Conservation (phyloP, 2,797 vertebrate genomes). For the Pantherophis alleghaniensis region DNA sequence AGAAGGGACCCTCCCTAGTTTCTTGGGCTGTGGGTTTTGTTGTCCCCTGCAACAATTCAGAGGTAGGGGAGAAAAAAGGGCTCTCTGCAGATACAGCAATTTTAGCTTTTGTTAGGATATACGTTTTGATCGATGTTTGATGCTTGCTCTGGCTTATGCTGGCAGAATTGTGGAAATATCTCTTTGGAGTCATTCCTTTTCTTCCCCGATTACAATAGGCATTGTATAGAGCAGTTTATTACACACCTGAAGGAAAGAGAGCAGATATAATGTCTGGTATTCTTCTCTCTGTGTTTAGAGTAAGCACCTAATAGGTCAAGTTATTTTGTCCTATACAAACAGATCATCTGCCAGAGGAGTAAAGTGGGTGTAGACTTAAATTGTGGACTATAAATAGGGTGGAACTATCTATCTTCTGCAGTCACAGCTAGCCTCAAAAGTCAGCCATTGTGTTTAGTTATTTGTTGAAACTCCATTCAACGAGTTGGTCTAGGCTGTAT, state of each 20-base stretch:
- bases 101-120: background rate
- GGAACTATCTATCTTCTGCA: constrained; percentile 3
- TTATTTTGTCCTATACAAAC: background rate
- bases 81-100: background rate
- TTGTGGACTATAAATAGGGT: constrained; percentile 8
- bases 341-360: background rate
- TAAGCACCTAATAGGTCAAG: background rate
- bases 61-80: background rate
- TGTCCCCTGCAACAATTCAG: background rate
- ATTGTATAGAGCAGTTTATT: background rate
- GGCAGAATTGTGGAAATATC: background rate
- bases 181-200: background rate
- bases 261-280: background rate
- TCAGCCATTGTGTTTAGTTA: background rate
- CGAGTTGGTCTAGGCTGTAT: background rate
- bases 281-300: background rate
- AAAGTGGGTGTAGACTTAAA: background rate
- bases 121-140: background rate
- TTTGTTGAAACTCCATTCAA: background rate
- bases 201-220: background rate
- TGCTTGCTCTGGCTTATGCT: background rate
- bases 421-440: background rate
- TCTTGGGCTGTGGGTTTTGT: no score
- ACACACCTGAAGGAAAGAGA: background rate
- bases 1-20: no score